These are phyloP conservation scores for Zeugodacus cucurbitae DNA, from an alignment of 1,140 invertebrate genomes.

Conservation along the genomic window DNA sequence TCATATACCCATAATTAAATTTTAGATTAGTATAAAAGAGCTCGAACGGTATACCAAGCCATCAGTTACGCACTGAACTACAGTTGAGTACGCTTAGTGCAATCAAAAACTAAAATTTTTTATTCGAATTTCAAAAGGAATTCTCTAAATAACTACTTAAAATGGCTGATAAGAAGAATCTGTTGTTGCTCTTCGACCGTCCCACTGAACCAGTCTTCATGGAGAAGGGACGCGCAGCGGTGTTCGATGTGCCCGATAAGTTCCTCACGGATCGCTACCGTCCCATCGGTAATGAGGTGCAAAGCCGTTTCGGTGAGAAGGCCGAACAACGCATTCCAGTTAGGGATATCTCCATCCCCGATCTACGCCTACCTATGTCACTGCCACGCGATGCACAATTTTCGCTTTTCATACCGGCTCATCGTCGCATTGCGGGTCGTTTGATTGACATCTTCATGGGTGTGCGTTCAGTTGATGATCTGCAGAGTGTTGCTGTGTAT, in stretches of 20 bases:
- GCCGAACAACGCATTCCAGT: constrained; percentile 70
- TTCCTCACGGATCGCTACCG: constrained; percentile 74
- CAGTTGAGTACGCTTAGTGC: not conserved
- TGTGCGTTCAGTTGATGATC: constrained; percentile 77
- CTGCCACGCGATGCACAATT: constrained; percentile 77
- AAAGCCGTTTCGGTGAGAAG: constrained; percentile 70
- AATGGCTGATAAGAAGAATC: constrained; percentile 66
- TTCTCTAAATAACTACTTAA: not conserved
- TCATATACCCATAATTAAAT: not conserved
- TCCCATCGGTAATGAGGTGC: constrained; percentile 67
- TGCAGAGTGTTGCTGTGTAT: constrained; percentile 77
- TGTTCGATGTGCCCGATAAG: constrained; percentile 74
- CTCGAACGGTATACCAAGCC: not conserved
- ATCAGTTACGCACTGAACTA: not conserved
- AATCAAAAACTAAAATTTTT: not conserved
- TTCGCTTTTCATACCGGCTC: constrained; percentile 79
- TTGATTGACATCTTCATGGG: constrained; percentile 81
- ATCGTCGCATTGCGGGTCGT: constrained; percentile 74
- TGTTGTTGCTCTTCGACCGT: constrained; percentile 77
- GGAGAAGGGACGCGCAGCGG: constrained; percentile 73
- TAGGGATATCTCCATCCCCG: constrained; percentile 75
- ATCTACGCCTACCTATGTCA: constrained; percentile 74
- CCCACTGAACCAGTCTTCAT: constrained; percentile 81
- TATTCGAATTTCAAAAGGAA: not conserved
- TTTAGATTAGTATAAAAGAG: not conserved